phyloP scores from a whole-genome alignment of 2,888 invertebrate genomes.

The Macrophya alboannulata region DNA sequence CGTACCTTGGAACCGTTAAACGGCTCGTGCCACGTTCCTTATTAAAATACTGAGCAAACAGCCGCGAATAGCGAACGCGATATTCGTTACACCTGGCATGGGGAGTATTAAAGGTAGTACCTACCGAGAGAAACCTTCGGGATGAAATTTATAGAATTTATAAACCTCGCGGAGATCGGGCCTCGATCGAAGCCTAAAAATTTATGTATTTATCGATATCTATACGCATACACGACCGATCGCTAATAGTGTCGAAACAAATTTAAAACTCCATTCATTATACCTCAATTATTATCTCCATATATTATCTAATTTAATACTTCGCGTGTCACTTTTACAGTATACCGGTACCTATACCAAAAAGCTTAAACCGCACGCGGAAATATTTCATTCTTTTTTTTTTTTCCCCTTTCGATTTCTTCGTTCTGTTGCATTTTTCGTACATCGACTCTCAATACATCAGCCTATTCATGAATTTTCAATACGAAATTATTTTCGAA shows the following conservation, averaged over 20 bases:
- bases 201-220: slow-evolving; percentile 37
- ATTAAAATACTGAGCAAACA: slow-evolving; percentile 71
- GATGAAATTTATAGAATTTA: slow-evolving; percentile 47
- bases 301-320: background rate
- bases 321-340: background rate
- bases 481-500: background rate
- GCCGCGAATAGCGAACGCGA: slow-evolving; percentile 58
- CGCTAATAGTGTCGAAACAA: background rate
- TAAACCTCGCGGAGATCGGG: slow-evolving; percentile 4
- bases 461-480: too few species aligned
- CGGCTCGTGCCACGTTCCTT: slow-evolving; percentile 69
- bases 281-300: background rate
- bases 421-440: background rate
- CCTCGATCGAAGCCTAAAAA: slow-evolving; percentile 13
- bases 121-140: background rate
- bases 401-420: slow-evolving; percentile 43
- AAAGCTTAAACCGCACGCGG: background rate
- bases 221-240: too few species aligned
- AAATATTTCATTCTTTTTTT: background rate
- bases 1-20: slow-evolving; percentile 72
- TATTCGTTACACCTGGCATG: slow-evolving; percentile 53
- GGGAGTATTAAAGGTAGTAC: background rate
- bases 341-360: background rate
- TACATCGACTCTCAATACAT: background rate
- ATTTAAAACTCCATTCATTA: background rate